Conservation (phyloP, 1,140 invertebrate genomes). For the Diplogasteroides magnus region DNA sequence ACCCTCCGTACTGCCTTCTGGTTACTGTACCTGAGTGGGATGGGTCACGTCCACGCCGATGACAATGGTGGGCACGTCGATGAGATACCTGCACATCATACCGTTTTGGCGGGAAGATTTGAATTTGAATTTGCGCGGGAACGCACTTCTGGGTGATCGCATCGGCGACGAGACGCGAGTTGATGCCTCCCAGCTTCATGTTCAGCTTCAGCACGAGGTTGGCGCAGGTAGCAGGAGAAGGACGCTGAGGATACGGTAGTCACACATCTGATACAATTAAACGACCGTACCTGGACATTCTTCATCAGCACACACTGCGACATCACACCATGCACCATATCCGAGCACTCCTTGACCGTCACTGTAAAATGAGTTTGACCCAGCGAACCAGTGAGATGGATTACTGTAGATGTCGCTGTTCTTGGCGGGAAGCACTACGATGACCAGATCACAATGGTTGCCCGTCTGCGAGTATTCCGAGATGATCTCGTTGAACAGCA, state of each 20-base stretch:
- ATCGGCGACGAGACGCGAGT: constrained; percentile 64
- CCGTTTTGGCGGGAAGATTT: too few relatives aligned
- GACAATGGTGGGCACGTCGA: constrained; percentile 63
- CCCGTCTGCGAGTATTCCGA: constrained; percentile 29
- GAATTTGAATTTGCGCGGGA: too few relatives aligned
- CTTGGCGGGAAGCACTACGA: constrained; percentile 40
- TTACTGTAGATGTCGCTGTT: constrained; percentile 44
- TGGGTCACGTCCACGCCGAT: constrained; percentile 70
- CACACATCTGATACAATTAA: too few relatives aligned
- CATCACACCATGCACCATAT: constrained; percentile 69
- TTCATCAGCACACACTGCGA: constrained; percentile 73
- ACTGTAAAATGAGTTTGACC: constrained; percentile 41
- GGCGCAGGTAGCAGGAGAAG: constrained; percentile 56
- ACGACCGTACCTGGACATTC: too few relatives aligned
- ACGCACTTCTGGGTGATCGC: constrained; percentile 17
- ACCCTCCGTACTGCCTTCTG: constrained; percentile 70
- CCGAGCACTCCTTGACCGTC: constrained; percentile 69
- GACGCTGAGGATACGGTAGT: constrained; percentile 37
- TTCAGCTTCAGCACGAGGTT: constrained; percentile 82
- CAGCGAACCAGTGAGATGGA: constrained; percentile 10
- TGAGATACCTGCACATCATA: too few relatives aligned
- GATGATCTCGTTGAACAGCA: constrained; percentile 32
- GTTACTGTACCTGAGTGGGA: constrained; percentile 52
- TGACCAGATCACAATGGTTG: constrained; percentile 37
- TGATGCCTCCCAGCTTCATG: constrained; percentile 76